phyloP scores from a whole-genome alignment of 2,888 invertebrate species.

The Lamproptera curius region DNA sequence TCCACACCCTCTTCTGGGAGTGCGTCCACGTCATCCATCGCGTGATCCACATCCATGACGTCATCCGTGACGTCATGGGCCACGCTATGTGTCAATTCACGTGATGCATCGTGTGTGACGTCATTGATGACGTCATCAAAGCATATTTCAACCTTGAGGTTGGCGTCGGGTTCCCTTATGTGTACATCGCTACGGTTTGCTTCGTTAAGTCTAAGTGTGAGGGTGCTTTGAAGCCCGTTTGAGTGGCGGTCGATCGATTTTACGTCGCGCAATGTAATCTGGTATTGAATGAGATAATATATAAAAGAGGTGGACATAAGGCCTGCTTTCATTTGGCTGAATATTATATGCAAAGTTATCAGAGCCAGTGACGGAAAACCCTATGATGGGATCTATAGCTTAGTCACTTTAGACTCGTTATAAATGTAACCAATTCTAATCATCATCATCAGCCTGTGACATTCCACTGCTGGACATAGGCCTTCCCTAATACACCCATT shows the following conservation, averaged over 20 bases:
- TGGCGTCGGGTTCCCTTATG: conserved; percentile 31
- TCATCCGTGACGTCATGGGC: not conserved
- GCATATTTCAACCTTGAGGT: conserved; percentile 30
- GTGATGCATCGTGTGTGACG: not conserved
- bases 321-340: too few relatives aligned
- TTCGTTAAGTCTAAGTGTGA: conserved; percentile 40
- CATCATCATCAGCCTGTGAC: too few relatives aligned
- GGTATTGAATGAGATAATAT: conserved; percentile 21
- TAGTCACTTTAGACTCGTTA: too few relatives aligned
- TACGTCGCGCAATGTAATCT: conserved; percentile 51
- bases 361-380: too few relatives aligned
- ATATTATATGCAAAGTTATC: too few relatives aligned
- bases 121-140: conserved; percentile 1
- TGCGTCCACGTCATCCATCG: not conserved
- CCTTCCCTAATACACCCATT: too few relatives aligned
- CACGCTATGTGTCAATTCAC: not conserved
- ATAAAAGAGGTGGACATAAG: too few relatives aligned
- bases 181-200: conserved; percentile 38
- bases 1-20: not conserved
- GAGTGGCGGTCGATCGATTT: conserved; percentile 43
- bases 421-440: too few relatives aligned
- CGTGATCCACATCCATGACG: conserved; percentile 10
- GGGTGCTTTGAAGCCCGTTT: conserved; percentile 33
- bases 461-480: too few relatives aligned
- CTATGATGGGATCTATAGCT: too few relatives aligned